phyloP scores from a whole-genome alignment of 2,113 vertebrate genomes.

The Albula glossodonta region DNA sequence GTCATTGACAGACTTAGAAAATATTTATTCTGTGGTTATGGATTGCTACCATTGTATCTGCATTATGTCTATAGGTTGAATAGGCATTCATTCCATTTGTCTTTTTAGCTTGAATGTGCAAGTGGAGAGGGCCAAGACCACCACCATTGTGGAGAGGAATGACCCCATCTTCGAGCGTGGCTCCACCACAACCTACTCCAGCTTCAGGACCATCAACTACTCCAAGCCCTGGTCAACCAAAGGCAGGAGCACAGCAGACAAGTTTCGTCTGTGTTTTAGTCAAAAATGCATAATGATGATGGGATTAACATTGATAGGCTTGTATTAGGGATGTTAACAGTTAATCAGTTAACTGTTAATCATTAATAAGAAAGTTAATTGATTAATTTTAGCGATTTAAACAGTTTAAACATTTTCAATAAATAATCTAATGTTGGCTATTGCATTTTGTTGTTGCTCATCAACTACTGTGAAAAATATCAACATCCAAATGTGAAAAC shows the following conservation, averaged over 20 bases:
- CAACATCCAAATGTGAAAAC: no score
- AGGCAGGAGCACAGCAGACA: conserved; percentile 57
- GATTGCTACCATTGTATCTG: background rate
- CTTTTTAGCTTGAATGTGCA: conserved; percentile 81
- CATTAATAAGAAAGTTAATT: no score
- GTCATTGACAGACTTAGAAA: background rate
- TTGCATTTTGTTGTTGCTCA: no score
- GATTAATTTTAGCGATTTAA: no score
- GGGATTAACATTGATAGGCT: background rate
- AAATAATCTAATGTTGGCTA: no score
- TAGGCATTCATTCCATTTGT: background rate
- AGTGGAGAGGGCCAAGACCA: conserved; percentile 75
- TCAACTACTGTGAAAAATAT: no score
- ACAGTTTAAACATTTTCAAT: no score
- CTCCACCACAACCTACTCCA: conserved; percentile 82
- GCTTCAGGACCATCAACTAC: conserved; percentile 76
- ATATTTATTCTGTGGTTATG: background rate
- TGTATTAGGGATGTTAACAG: no score
- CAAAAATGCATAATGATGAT: background rate
- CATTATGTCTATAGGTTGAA: background rate
- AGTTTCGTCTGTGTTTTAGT: background rate
- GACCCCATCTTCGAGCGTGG: conserved; percentile 84
- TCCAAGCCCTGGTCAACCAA: conserved; percentile 82
- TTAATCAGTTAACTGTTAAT: no score
- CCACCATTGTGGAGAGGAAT: conserved; percentile 76